Evolutionary conservation across 2,797 vertebrate species (phyloP), one percentile per base, ranked within the genome.

Genomic region (Crenichthys baileyi): DNA sequence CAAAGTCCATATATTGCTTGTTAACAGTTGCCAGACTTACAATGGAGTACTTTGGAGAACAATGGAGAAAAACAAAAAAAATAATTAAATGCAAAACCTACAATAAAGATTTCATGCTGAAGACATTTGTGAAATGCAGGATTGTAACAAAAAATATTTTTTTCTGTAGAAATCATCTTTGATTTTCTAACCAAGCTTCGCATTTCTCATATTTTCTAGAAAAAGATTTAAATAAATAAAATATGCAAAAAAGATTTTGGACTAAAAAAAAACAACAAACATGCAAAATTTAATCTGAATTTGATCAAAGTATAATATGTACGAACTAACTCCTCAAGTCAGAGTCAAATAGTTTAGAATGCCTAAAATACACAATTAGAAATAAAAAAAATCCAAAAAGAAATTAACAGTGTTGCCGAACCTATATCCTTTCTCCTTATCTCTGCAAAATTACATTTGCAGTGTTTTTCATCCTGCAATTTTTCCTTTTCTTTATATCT

Each of bases 391-490:
- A 96, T 96, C 90, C 89, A 89, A 96, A 97, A 96, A 96, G 92
- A 96, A 97, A 98, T 97, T 95, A 96, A 95, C 97, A 96, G 95
- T 94, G 90, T 96, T 96, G 95, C 94, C 96, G 97, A 96, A 96
- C 95, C 97, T 97, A 96, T 96, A 90, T 85, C 93, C 93, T 93
- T 97, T 97, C 95, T 96, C 97, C 95, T 95, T 94, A 95, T 90
- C 95, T 94, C 94, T 94, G 93, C 89, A 96, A 97, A 97, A 97
- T 97, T 95, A 97, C 96, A 96, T 97, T 96, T 96, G 95, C 97
- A 97, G 95, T 96, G 96, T 96, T 95, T 84, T 88, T 91, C 93
- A 90, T 89, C 36, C 83, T 87, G 78, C 70, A 76, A 83, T 89
- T 93, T 88, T 75, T n/a, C n/a, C 75, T 91, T 92, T 90, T 74